Percentiles rank a stretch among this genome's conserved stretches.
phyloP scores from a whole-genome alignment of 2,888 invertebrate genomes.

The Rhodophaea formosa region DNA sequence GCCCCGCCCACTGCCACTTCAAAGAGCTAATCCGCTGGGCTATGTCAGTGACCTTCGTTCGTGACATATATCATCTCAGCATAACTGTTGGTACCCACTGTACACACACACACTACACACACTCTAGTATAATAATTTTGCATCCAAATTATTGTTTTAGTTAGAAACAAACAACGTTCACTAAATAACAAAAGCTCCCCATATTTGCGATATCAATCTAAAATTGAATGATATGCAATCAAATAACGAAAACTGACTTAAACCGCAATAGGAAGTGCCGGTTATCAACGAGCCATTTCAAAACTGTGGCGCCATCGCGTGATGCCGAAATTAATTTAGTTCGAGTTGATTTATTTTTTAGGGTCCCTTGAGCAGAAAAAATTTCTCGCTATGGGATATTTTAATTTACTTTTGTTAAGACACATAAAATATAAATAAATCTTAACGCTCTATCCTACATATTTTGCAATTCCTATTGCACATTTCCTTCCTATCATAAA shows the following conservation, averaged over 20 bases:
- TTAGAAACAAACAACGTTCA: not conserved
- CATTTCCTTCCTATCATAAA: too few relatives aligned
- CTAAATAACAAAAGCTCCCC: conserved; percentile 18
- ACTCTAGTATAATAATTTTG: too few relatives aligned
- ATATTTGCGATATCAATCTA: conserved; percentile 47
- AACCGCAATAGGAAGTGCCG: conserved; percentile 59
- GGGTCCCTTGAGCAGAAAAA: conserved; percentile 30
- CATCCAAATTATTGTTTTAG: not conserved
- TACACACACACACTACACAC: too few relatives aligned
- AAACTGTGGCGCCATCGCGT: conserved; percentile 70
- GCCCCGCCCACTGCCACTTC: too few relatives aligned
- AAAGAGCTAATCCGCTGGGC: too few relatives aligned
- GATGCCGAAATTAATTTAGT: conserved; percentile 71
- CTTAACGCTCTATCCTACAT: too few relatives aligned
- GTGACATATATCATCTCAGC: too few relatives aligned
- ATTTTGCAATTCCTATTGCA: too few relatives aligned
- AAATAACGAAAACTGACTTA: conserved; percentile 56
- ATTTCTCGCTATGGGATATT: not conserved
- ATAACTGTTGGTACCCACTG: too few relatives aligned
- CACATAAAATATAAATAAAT: too few relatives aligned
- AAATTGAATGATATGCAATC: conserved; percentile 48
- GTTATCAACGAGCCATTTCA: conserved; percentile 63
- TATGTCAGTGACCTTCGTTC: too few relatives aligned
- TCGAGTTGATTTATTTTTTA: conserved; percentile 50
- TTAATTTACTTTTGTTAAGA: too few relatives aligned